Evolutionary conservation across 2,113 vertebrate genomes (phyloP), one percentile per base, ranked within the genome.

Genomic region (Lucifuga dentata): DNA sequence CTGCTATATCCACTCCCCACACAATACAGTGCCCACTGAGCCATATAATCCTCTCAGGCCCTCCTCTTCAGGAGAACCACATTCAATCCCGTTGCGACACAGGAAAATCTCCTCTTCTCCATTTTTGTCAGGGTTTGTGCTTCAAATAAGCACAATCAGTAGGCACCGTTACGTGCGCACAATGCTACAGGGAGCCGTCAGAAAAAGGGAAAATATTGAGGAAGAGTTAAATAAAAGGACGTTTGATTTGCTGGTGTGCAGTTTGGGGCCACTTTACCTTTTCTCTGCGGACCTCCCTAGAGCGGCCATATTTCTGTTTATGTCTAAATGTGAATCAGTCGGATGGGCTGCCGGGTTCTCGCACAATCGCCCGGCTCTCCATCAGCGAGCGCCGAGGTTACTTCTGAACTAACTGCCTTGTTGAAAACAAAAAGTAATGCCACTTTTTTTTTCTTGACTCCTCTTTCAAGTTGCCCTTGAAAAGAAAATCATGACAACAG

Each of bases 31-130:
- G 55, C 87, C 81, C 84, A 83, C 81, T 88, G 84, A 90, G 86
- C 87, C 88, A 78, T 75, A 76, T 90, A 89, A 91, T 91, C 87
- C 88, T 80, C 87, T 76, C 82, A 71, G 84, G 71, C 84, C 86
- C 79, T 75, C 65, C 84, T 90, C 86, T 86, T 74, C 86, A 76
- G 38, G 55, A 86, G 76, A 80, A 79, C 66, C 72, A 61, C 81
- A 52, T 81, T 84, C 81, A 84, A 77, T 87, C 78, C 85, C 73
- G 62, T 56, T 17, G 78, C 74, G 74, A 88, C 78, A 86, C 26
- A 52, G 48, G 73, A 58, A 85, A 77, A 83, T 80, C 73, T 86
- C 68, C 64, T 68, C 74, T 76, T 55, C 65, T 78, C 57, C 33
- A 46, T 68, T 73, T 73, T 29, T 75, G 62, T 73, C 44, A 53